Base-by-base conservation (phyloP, 1,140 invertebrate genomes). In the Doryteuthis pealeii region DNA sequence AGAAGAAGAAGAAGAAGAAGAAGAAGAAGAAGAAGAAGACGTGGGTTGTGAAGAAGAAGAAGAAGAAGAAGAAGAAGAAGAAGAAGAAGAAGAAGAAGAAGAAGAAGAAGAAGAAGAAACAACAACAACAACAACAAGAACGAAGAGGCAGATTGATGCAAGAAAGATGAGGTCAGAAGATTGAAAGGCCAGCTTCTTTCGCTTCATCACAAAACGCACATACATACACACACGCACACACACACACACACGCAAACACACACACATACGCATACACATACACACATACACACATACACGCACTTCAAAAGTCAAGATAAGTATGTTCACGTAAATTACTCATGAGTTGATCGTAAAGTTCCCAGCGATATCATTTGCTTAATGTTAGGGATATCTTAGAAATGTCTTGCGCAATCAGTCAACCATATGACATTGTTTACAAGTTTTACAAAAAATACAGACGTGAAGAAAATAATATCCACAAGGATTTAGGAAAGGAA, bases 31-130 rank as follows among this genome's bases (percentile, higher is more conserved):
- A n/a, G n/a, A n/a, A n/a, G n/a, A n/a, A n/a, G n/a, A n/a, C n/a
- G n/a, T n/a, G n/a, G n/a, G n/a, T n/a, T n/a, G n/a, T n/a, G n/a
- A n/a, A n/a, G n/a, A n/a, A 49, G 45, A 49, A 49, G 45, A 49
- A 49, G 45, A 49, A 49, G 45, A 49, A 49, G 45, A 49, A 49
- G 45, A 49, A 49, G 45, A 49, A 49, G 45, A 49, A 49, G 45
- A 49, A 49, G 45, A 49, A 22, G 45, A 49, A 49, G 45, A 49
- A 49, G 45, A 49, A 49, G 45, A 49, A 49, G 45, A 49, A 49
- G 45, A 49, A n/a, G n/a, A n/a, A n/a, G n/a, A n/a, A n/a, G n/a
- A n/a, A n/a, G n/a, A n/a, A n/a, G n/a, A n/a, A n/a, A 49, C 45
- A 49, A 49, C 45, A 49, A 49, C 45, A 49, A 49, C 45, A 49